Evolutionary conservation across 2,888 invertebrate genomes (phyloP).

Genomic region (Linnaemya vulpina): DNA sequence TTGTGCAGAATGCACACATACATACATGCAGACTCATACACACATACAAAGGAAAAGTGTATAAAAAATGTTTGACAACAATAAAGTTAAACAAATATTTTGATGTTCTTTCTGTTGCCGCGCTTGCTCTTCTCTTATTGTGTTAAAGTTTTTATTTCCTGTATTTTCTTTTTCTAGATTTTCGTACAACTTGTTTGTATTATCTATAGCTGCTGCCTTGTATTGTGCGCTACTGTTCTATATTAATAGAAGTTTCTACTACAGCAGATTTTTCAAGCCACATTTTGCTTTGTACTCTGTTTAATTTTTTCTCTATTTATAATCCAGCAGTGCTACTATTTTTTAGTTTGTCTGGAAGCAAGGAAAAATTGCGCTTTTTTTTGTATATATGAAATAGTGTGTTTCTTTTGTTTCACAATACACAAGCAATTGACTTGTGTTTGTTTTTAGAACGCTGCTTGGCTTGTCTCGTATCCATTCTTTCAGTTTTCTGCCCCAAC

Average conservation of each 20-base stretch:
- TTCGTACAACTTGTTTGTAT: conserved; percentile 23
- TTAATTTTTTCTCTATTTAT: conserved; percentile 28
- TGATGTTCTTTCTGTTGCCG: conserved; percentile 31
- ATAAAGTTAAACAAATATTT: conserved; percentile 61
- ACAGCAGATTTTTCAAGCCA: conserved; percentile 49
- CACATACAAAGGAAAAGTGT: not conserved
- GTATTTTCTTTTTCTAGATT: conserved; percentile 8
- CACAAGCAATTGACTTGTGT: conserved; percentile 72
- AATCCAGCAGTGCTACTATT: conserved; percentile 39
- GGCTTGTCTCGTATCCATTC: conserved; percentile 11
- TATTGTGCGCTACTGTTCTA: conserved; percentile 20
- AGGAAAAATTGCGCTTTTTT: not conserved
- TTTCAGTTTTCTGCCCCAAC: conserved; percentile 43
- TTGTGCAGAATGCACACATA: too few relatives aligned
- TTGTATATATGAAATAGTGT: conserved; percentile 2
- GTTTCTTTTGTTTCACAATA: conserved; percentile 62
- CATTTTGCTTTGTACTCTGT: conserved; percentile 10
- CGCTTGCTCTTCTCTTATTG: conserved; percentile 18
- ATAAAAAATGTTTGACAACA: conserved; percentile 16
- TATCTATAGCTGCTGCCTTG: conserved; percentile 31
- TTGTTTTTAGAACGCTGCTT: conserved; percentile 44
- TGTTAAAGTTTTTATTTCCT: conserved; percentile 36
- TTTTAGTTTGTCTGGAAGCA: conserved; percentile 18
- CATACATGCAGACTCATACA: too few relatives aligned
- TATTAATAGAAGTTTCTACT: conserved; percentile 26